phyloP scores from a whole-genome alignment of 2,113 vertebrate genomes.

The Sprattus sprattus region DNA sequence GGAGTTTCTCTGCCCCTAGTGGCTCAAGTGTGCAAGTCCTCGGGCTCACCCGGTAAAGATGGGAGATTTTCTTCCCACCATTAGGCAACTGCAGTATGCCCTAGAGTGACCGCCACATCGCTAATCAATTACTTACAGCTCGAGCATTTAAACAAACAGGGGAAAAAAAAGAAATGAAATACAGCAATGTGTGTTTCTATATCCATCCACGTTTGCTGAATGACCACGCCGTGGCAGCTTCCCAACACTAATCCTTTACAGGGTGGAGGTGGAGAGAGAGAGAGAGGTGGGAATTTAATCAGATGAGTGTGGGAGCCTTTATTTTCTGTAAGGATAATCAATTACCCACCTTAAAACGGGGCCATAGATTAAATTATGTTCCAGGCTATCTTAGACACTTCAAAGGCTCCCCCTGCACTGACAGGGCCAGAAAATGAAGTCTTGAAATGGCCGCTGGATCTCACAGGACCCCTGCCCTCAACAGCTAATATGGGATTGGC shows the following conservation, averaged over 20 bases:
- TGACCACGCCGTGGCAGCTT: not conserved
- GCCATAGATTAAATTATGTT: not conserved
- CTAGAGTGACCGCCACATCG: not conserved
- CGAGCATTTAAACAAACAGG: not conserved
- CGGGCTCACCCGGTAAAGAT: not conserved
- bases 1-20: not conserved
- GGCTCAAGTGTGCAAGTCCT: not conserved
- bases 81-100: not conserved
- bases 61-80: not conserved
- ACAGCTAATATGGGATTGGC: not conserved
- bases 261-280: conserved; percentile 36
- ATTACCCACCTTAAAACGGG: not conserved
- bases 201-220: not conserved
- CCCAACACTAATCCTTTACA: not conserved
- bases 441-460: not conserved
- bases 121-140: not conserved
- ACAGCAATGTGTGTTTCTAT: not conserved
- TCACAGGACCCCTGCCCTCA: not conserved
- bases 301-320: conserved; percentile 59
- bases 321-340: conserved; percentile 35
- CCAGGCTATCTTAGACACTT: not conserved
- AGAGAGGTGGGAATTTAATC: conserved; percentile 11
- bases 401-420: not conserved
- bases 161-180: not conserved
- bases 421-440: conserved; percentile 6